Conservation (phyloP, 2,888 invertebrate species). For the Iphiclides podalirius region DNA sequence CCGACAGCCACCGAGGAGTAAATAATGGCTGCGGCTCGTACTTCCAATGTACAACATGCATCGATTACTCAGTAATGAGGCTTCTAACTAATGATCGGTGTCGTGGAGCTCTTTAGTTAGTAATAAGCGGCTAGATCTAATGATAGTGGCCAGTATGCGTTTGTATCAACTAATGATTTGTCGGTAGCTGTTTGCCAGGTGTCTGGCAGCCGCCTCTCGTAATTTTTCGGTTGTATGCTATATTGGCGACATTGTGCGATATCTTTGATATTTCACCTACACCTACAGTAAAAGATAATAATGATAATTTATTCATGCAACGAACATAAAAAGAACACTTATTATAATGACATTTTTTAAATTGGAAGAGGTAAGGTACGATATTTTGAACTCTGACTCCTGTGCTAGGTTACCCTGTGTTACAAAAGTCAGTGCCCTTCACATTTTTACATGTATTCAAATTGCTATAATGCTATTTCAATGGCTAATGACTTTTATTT, state of each 20-base stretch:
- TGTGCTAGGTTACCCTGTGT: too few species aligned
- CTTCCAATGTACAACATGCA: slow-evolving; percentile 9
- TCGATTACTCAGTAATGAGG: slow-evolving; percentile 19
- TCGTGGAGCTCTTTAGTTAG: slow-evolving; percentile 22
- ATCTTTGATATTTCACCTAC: slow-evolving; percentile 3
- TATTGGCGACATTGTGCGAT: not conserved
- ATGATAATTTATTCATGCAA: too few species aligned
- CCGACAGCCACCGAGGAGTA: slow-evolving; percentile 1
- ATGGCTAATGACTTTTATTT: too few species aligned
- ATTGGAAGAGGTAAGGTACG: too few species aligned
- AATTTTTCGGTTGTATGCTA: slow-evolving; percentile 3
- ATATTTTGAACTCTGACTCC: too few species aligned
- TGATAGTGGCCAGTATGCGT: slow-evolving; percentile 15
- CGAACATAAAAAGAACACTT: too few species aligned
- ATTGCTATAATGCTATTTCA: too few species aligned
- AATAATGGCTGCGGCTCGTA: slow-evolving; percentile 10
- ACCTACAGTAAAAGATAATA: too few species aligned
- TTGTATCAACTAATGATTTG: slow-evolving; percentile 17
- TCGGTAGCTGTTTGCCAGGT: slow-evolving; percentile 16
- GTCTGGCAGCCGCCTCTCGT: slow-evolving; percentile 7
- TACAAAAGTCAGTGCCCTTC: too few species aligned
- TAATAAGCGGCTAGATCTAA: slow-evolving; percentile 22
- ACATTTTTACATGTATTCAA: too few species aligned
- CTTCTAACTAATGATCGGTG: slow-evolving; percentile 19
- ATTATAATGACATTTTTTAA: too few species aligned